These are phyloP conservation scores for Panthera leo DNA, from an alignment of 2,113 vertebrate species.

Conservation along the genomic window DNA sequence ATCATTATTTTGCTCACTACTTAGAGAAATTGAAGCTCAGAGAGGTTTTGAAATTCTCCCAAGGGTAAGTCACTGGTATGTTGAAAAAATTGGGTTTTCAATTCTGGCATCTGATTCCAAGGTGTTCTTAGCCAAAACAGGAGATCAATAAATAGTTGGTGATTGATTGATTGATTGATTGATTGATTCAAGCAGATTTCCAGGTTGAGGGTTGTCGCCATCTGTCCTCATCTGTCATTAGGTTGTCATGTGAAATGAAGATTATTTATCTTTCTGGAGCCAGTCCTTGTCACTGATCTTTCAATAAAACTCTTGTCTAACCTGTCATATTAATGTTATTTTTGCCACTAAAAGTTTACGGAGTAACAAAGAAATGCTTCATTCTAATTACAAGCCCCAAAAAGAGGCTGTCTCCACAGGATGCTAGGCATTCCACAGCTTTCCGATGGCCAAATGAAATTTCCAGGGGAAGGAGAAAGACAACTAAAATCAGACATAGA, in stretches of 20 bases:
- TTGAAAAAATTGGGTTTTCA: constrained; percentile 53
- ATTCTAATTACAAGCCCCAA: constrained; percentile 32
- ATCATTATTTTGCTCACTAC: not conserved
- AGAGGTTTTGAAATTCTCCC: constrained; percentile 19
- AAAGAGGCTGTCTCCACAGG: not conserved
- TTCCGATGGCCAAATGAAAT: not conserved
- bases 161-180: constrained; percentile 63
- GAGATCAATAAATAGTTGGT: constrained; percentile 72
- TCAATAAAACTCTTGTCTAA: constrained; percentile 67
- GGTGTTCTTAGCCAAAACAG: constrained; percentile 55
- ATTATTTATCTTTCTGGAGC: constrained; percentile 73
- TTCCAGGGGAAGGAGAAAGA: not conserved
- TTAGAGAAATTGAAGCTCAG: constrained; percentile 7
- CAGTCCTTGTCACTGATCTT: constrained; percentile 70
- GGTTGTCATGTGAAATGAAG: constrained; percentile 68
- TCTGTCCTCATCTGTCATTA: constrained; percentile 74
- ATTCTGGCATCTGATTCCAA: constrained; percentile 55
- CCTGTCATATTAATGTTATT: constrained; percentile 72
- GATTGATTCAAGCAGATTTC: constrained; percentile 61
- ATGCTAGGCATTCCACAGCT: not conserved
- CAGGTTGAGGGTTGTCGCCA: constrained; percentile 64
- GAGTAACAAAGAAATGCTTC: constrained; percentile 58
- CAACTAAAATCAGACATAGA: not conserved
- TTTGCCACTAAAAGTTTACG: constrained; percentile 68
- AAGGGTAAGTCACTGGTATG: not conserved